Conservation (phyloP, 1,140 invertebrate species). For the Aphaenogaster rudis region DNA sequence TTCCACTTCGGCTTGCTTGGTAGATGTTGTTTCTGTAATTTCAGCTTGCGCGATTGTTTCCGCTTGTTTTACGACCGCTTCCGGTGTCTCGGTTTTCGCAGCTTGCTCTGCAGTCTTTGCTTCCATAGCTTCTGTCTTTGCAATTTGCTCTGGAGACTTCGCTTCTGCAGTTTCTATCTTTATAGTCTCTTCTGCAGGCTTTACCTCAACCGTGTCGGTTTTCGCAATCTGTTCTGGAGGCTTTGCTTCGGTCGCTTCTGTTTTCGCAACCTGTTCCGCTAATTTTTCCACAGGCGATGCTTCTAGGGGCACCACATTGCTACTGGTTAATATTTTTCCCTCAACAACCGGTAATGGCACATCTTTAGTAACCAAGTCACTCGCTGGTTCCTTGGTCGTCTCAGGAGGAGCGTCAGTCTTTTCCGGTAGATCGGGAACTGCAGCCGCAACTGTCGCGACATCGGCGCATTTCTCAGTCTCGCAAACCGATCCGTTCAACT, state of each 20-base stretch:
- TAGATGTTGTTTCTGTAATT: conserved; percentile 1
- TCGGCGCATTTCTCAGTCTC: conserved; percentile 4
- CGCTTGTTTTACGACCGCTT: neutral
- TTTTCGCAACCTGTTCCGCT: conserved; percentile 39
- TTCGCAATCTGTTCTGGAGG: conserved; percentile 1
- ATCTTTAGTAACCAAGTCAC: neutral
- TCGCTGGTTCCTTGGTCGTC: neutral
- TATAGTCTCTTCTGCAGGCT: conserved; percentile 1
- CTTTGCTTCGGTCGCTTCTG: conserved; percentile 57
- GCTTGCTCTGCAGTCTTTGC: conserved; percentile 2
- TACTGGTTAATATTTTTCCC: conserved; percentile 40
- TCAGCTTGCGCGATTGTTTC: conserved; percentile 23
- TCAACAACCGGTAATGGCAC: neutral
- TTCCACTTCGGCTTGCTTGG: neutral
- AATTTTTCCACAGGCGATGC: conserved; percentile 28
- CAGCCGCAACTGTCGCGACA: neutral
- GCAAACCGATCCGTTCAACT: conserved; percentile 59
- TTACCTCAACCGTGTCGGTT: neutral
- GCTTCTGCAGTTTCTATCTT: neutral
- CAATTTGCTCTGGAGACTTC: neutral
- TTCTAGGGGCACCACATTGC: neutral
- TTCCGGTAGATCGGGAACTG: neutral
- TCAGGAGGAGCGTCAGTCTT: conserved; percentile 1
- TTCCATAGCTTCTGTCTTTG: neutral
- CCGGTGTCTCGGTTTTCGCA: neutral